Conservation (phyloP, 2,888 invertebrate genomes). For the Acanthococcus lagerstroemiae region DNA sequence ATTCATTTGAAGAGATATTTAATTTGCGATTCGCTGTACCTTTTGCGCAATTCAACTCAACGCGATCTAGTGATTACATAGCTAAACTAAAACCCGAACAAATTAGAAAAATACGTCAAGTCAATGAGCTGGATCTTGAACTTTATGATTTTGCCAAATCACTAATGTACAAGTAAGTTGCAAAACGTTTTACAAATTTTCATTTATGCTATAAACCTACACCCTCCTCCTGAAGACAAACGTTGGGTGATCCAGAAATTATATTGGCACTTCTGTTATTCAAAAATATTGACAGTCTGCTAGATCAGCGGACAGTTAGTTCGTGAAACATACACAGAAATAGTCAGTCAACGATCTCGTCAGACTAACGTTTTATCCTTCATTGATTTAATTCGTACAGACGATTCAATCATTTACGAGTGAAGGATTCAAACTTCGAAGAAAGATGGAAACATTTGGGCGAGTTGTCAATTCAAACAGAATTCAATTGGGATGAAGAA, state of each 20-base stretch:
- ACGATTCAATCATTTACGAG: conserved; percentile 70
- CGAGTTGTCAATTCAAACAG: conserved; percentile 64
- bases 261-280: too few relatives aligned
- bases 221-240: too few relatives aligned
- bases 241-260: too few relatives aligned
- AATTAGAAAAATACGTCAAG: conserved; percentile 60
- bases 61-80: conserved; percentile 72
- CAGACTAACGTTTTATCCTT: too few relatives aligned
- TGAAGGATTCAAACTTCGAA: conserved; percentile 69
- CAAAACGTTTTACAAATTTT: background rate
- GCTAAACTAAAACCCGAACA: conserved; percentile 65
- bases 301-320: too few relatives aligned
- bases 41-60: conserved; percentile 86
- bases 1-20: conserved; percentile 89
- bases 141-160: conserved; percentile 87
- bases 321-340: too few relatives aligned
- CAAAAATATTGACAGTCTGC: too few relatives aligned
- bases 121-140: conserved; percentile 83
- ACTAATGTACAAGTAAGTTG: conserved; percentile 60
- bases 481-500: conserved; percentile 63
- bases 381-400: conserved; percentile 36
- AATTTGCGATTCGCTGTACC: conserved; percentile 79
- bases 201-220: background rate
- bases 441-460: conserved; percentile 75
- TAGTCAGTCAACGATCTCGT: too few relatives aligned